A percentile compares a stretch with the other conserved stretches of the same genome.
phyloP scores from a whole-genome alignment of 2,888 invertebrate species.

The Trichogramma dendrolimi region DNA sequence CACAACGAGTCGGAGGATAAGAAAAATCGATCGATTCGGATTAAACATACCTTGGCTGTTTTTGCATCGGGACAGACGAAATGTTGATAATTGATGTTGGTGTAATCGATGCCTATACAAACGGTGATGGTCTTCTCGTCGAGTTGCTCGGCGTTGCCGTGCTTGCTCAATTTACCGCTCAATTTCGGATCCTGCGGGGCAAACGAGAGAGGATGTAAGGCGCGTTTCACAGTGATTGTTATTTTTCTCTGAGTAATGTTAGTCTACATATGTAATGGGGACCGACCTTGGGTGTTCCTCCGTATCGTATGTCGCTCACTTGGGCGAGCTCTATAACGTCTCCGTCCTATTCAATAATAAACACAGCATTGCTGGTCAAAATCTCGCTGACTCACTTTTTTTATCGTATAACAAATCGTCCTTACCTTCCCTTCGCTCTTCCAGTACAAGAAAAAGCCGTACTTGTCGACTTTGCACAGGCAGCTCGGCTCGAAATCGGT shows the following conservation, averaged over 20 bases:
- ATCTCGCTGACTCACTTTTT: too few species aligned
- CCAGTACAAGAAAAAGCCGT: slow-evolving; percentile 65
- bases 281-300: slow-evolving; percentile 46
- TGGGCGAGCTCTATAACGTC: slow-evolving; percentile 50
- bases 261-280: neutral
- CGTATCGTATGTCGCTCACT: slow-evolving; percentile 50
- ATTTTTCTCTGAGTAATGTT: neutral
- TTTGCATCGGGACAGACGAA: slow-evolving; percentile 60
- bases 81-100: slow-evolving; percentile 63
- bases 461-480: slow-evolving; percentile 61
- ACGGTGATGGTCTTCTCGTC: slow-evolving; percentile 64
- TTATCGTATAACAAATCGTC: slow-evolving; percentile 24
- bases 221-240: neutral
- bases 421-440: slow-evolving; percentile 59
- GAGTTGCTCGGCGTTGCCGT: slow-evolving; percentile 52
- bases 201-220: neutral
- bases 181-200: slow-evolving; percentile 54
- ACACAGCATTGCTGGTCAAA: neutral
- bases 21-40: neutral
- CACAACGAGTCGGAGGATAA: slow-evolving; percentile 4
- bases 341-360: slow-evolving; percentile 40
- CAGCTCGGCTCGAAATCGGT: slow-evolving; percentile 58
- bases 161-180: slow-evolving; percentile 54
- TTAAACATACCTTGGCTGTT: slow-evolving; percentile 56
- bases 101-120: slow-evolving; percentile 65